These are phyloP conservation scores for Aleiodes testaceus DNA, from an alignment of 2,888 invertebrate genomes.

Conservation along the genomic window DNA sequence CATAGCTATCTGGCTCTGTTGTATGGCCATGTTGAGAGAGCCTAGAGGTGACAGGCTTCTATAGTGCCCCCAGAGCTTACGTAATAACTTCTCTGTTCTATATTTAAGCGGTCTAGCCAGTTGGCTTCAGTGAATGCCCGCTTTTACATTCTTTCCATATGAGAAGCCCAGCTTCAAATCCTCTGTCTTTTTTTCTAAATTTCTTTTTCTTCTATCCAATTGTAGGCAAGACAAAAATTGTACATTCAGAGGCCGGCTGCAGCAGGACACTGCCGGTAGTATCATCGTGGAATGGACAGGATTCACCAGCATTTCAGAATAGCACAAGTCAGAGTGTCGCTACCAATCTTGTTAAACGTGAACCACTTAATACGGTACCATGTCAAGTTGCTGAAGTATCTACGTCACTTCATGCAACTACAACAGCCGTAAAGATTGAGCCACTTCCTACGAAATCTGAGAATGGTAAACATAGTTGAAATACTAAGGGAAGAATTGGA, in stretches of 20 bases:
- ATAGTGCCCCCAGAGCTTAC: conserved; percentile 49
- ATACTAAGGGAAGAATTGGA: no score
- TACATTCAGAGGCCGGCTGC: conserved; percentile 77
- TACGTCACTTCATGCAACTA: conserved; percentile 71
- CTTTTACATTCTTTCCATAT: conserved; percentile 36
- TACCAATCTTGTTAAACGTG: conserved; percentile 79
- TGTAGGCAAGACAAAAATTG: conserved; percentile 66
- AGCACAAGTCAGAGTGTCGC: conserved; percentile 68
- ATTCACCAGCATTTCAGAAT: conserved; percentile 52
- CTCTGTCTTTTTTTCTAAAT: conserved; percentile 20
- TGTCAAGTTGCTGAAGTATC: conserved; percentile 78
- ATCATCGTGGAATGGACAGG: conserved; percentile 75
- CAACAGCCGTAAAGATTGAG: conserved; percentile 78
- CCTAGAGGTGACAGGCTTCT: conserved; percentile 47
- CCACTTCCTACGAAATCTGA: conserved; percentile 80
- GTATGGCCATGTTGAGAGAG: conserved; percentile 7
- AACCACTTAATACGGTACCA: conserved; percentile 76
- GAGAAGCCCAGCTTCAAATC: conserved; percentile 39
- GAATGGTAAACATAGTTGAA: conserved; percentile 65
- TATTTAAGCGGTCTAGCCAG: conserved; percentile 52
- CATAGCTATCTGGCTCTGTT: conserved; percentile 8
- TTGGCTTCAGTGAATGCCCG: conserved; percentile 37
- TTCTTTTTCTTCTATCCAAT: conserved; percentile 36
- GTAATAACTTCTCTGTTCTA: conserved; percentile 57
- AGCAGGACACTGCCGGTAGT: conserved; percentile 81